Base-by-base conservation (phyloP, 2,888 invertebrate species). In the Cephus nigrinus region DNA sequence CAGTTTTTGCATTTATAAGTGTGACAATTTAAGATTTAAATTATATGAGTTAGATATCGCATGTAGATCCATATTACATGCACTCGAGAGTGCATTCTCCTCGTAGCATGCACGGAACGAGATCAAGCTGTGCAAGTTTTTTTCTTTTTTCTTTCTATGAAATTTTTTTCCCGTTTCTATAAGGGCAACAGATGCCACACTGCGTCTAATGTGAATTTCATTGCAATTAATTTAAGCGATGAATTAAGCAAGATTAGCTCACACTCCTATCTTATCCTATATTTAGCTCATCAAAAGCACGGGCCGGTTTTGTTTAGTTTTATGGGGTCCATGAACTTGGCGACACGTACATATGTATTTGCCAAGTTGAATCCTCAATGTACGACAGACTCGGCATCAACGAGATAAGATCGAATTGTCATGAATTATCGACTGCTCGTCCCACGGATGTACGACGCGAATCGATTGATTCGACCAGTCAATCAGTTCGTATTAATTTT, bases 211-310 rank as follows among this genome's bases (percentile, higher is more conserved):
- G 81, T 73, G 80, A 80, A 84, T 85, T 82, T 81, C 82, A 78
- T 80, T 73, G 80, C 77, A 76, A 82, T 82, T 80, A 85, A 81
- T 80, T 30, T 75, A 69, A 74, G 74, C 15, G 78, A 76, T 78
- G 78, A 84, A 83, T 84, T 80, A 80, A 84, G 82, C 76, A 75
- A 80, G 84, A 86, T 87, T 83, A 86, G 82, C 80, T 83, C 80
- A 79, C 80, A 80, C 76, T 30, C 5, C 69, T 69, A 30, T 32
- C 69, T 15, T 30, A 2, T 30, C 69, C 30, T 32, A 15, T 32
- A 31, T 69, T 69, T 32, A 69, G 69, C 69, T 32, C 69, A 5
- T 69, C 69, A 32, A 69, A 69, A 69, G 32, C 32, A 32, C 69
- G 30, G 31, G 69, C 69, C 69, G 30, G 69, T 69, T 69, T 69